Base-by-base conservation (phyloP, 2,888 invertebrate species). In the Coleophora flavipennella region DNA sequence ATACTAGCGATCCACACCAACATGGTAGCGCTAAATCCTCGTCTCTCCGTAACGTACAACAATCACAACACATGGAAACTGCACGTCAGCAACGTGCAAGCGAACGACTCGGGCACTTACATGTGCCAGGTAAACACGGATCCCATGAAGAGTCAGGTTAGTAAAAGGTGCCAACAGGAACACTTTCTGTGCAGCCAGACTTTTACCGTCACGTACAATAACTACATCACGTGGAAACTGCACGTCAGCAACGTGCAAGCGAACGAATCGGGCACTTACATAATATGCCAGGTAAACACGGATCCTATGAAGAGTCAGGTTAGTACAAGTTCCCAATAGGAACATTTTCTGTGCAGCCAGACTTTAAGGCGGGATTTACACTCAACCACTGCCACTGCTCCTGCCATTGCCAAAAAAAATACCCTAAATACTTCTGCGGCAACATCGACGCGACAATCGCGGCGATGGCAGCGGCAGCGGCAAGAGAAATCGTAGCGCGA, bases 111-210 rank as follows among this genome's bases (percentile, higher is more conserved):
- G 26, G 96, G 96, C 58, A 93, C 93, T 38, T 96, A 96, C 84
- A 96, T 96, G 95, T 96, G 95, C 78, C 96, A 96, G 81, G 92
- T 95, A 62, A 95, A 95, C 80, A 95, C 95, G 42, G 93, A 94
- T 68, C 95, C 95, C 42, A 94, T 95, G 94, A 89, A 91, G 59
- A 93, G 92, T 74, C 92, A 93, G 90, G 94, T 94, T 54, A 31
- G 35, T 39, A 38, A 38, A 43, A 20, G 20, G 3, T 40, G 13
- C 34, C n/a, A 6, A 20, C 3, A 20, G 20, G 3, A 20, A 20
- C 6, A 6, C 6, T 20, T 20, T 6, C 20, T 20, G n/a, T n/a
- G n/a, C n/a, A n/a, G n/a, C n/a, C n/a, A n/a, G n/a, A n/a, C n/a
- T n/a, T n/a, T n/a, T n/a, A n/a, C 92, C 40, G 95, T 95, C 60